Conservation (phyloP, 2,113 vertebrate species). For the Seriola aureovittata region DNA sequence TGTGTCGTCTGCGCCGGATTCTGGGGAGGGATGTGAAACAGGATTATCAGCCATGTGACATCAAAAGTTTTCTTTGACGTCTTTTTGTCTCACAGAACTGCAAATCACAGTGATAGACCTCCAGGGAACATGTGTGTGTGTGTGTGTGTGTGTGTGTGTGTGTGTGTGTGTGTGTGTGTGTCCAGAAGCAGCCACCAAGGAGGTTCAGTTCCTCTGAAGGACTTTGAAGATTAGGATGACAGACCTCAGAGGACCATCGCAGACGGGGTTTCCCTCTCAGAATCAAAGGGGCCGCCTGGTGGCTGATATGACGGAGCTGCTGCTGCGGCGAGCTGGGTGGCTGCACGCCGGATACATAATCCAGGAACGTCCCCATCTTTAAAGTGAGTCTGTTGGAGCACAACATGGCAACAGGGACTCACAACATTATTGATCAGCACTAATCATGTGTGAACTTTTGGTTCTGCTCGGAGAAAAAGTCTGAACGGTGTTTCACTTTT, state of each 20-base stretch:
- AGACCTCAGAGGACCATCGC: slow-evolving; percentile 61
- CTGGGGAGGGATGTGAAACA: slow-evolving; percentile 22
- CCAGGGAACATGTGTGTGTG: not conserved
- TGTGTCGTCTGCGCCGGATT: slow-evolving; percentile 30
- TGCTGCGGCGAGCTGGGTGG: slow-evolving; percentile 31
- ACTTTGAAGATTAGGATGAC: slow-evolving; percentile 79
- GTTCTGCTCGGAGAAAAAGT: not conserved
- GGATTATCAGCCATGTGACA: slow-evolving; percentile 54
- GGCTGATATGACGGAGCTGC: slow-evolving; percentile 42
- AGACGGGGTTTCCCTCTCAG: slow-evolving; percentile 65
- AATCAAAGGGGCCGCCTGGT: slow-evolving; percentile 55
- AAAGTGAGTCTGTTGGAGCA: slow-evolving; percentile 3
- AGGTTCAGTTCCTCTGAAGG: slow-evolving; percentile 45
- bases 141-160: not conserved
- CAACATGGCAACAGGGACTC: not conserved
- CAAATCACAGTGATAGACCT: slow-evolving; percentile 6
- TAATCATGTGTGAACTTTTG: not conserved
- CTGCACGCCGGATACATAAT: slow-evolving; percentile 45
- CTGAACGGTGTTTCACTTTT: too few relatives aligned
- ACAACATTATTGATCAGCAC: not conserved
- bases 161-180: slow-evolving; percentile 6
- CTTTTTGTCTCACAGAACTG: slow-evolving; percentile 41
- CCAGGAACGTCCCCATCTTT: slow-evolving; percentile 1
- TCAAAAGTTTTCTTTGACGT: slow-evolving; percentile 44
- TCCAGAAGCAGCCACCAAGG: slow-evolving; percentile 47